Evolutionary conservation across 1,140 invertebrate species (phyloP), one percentile per base, ranked within the genome.

Genomic region (Varroa destructor): DNA sequence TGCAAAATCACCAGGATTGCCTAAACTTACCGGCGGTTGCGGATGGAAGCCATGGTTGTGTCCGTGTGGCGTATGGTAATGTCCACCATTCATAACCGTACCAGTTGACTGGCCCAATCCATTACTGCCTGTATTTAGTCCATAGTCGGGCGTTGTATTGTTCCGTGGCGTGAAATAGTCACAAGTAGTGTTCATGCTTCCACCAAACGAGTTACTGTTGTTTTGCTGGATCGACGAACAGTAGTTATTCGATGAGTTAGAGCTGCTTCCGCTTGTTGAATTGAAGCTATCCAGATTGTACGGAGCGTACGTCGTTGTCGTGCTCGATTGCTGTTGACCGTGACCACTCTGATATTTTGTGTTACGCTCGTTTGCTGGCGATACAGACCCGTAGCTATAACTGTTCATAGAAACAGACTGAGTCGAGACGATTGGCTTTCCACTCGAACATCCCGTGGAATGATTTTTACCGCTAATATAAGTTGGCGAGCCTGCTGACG

Each of bases 401-500:
- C 40, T 67, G 61, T 67, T 67, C 61, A 67, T 67, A 37, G 46
- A 8, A 51, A 51, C 46, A 51, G 46, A 3, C 46, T 51, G 46
- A 51, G 46, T 51, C 8, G 46, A 51, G 4, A 51, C 46, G 8
- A 51, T 8, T 5, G 46, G 46, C 8, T 51, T 51, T 3, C 46
- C 46, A 8, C 4, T 51, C 8, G 46, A 51, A 51, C 46, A 51
- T 51, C 46, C 46, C 25, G 25, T 25, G 4, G 46, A 51, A 8
- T 51, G 46, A 8, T 8, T 51, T 8, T 51, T 51, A 8, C 46
- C 46, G 8, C 8, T 37, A 25, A 67, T 67, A 37, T 67, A 67
- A 1, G 61, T 67, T n/a, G 61, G 61, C 46, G 61, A 67, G 46
- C 61, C 61, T 40, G 61, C 61, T 14, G 61, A 67, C 61, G 61